Evolutionary conservation across 1,140 invertebrate genomes (phyloP), one percentile per base, ranked within the genome.

Genomic region (Pseudomyrmex sp.): DNA sequence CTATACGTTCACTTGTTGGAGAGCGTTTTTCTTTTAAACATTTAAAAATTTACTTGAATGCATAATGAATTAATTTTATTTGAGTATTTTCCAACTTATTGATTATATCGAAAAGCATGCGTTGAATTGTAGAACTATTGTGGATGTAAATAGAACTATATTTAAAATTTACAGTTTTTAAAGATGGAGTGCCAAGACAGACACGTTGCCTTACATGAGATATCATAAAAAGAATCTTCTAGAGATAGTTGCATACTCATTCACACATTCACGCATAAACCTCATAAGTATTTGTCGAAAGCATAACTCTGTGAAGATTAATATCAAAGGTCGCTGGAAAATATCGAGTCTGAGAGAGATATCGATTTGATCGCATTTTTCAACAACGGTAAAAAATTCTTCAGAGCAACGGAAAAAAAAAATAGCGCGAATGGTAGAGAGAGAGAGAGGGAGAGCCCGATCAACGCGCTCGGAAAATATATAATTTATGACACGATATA

Each of bases 401-500:
- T 12, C 46, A n/a, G 46, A 13, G 26, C 48, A 35, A 72, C 13
- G 10, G 18, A 69, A 58, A 58, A 23, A 66, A 44, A 56, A 65
- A 82, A 65, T 35, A 70, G 59, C 0, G 44, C 46, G 35, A 82
- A 13, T 20, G n/a, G 50, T 50, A 46, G 59, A 62, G 44, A 73
- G 46, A 58, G 52, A 70, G 54, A 26, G 26, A 26, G 44, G 66
- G 48, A 58, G 65, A 70, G 44, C 66, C 35, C 48, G 46, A 65
- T 66, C 74, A 18, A 76, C 15, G 74, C 13, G 74, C 13, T 52
- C 44, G 20, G 73, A 72, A 82, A 54, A 77, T 66, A 62, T 77
- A 86, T 84, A 88, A 88, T 88, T 87, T 84, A 87, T 88, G 82
- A 87, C 74, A 62, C 62, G 74, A 46, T 83, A 70, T 66, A 79